phyloP scores from a whole-genome alignment of 1,140 invertebrate species.

The Zaprionus kolodkinae region DNA sequence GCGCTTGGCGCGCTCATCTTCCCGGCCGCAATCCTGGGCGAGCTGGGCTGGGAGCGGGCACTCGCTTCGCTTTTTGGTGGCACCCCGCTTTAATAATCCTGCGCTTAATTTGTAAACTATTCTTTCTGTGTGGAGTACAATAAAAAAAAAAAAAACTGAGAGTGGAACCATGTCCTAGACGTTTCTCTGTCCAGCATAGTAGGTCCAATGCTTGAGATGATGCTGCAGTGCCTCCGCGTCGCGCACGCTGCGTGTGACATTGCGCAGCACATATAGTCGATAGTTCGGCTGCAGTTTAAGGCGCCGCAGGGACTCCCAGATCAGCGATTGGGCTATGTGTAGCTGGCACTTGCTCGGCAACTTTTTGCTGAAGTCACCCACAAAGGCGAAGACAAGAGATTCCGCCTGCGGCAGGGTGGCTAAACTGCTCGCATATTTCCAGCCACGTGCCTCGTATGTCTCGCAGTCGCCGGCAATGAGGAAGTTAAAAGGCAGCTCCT shows the following conservation, averaged over 20 bases:
- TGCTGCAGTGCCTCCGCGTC: slow-evolving; percentile 48
- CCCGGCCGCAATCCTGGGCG: slow-evolving; percentile 24
- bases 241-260: slow-evolving; percentile 24
- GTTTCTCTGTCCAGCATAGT: slow-evolving; percentile 37
- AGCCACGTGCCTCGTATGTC: slow-evolving; percentile 72
- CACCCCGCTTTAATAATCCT: slow-evolving; percentile 73
- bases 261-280: slow-evolving; percentile 46
- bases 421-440: slow-evolving; percentile 60
- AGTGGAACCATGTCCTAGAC: slow-evolving; percentile 26
- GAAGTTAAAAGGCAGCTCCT: slow-evolving; percentile 77
- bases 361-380: slow-evolving; percentile 58
- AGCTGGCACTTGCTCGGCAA: slow-evolving; percentile 58
- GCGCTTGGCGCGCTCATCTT: slow-evolving; percentile 58
- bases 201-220: slow-evolving; percentile 46
- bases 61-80: slow-evolving; percentile 71
- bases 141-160: slow-evolving; percentile 55
- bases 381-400: slow-evolving; percentile 68
- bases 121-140: slow-evolving; percentile 63
- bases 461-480: slow-evolving; percentile 71
- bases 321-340: slow-evolving; percentile 50
- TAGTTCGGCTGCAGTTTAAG: slow-evolving; percentile 53
- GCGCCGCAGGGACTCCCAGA: slow-evolving; percentile 64
- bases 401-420: slow-evolving; percentile 38
- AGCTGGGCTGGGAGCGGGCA: slow-evolving; percentile 29
- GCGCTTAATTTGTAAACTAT: slow-evolving; percentile 70